Base-by-base conservation (phyloP, 53 echinoderm and acorn worm genomes). In the Holothuria leucospilota region DNA sequence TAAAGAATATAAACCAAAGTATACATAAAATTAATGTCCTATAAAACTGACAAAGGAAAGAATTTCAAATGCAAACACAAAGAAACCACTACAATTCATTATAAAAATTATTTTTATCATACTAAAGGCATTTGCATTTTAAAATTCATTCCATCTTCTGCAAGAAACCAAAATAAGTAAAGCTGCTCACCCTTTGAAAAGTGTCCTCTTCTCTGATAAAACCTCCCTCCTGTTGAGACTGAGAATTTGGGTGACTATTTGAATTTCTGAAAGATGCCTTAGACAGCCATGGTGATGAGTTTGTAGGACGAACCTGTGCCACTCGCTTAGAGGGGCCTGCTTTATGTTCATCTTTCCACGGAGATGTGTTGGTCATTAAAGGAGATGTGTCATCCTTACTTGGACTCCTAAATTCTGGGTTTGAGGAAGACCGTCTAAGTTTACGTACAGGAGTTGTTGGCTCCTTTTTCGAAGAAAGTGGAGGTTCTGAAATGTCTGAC, bases 311-410 rank as follows among this genome's bases (percentile, higher is more conserved):
- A 38, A 80, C 80, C 20, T 56, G 39, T 4, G 80, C 80, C 59
- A 80, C 80, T 21, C 39, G 80, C 61, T 80, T 80, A 34, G 80
- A 80, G 14, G 80, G 80, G 2, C 80, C 80, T 21, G 80, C 59
- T 30, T 29, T 80, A 26, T 80, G 16, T 14, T 60, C 61, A 13
- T 80, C 80, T 28, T 30, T 80, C 56, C 56, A 56, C 16, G 56
- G 56, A 18, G 56, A 56, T 21, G 81, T 59, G 59, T 38, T 68
- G 13, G 67, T 30, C 13, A 77, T n/a, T 20, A 27, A 21, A 13
- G 59, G 64, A 23, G 27, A 27, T 67, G 67, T 27, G 24, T 51
- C 52, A 0, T n/a, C 23, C 12, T 59, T 80, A 34, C 60, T 59
- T n/a, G 24, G 80, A 27, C 29, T 30, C 4, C 80, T 59, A 18